A percentile compares a stretch with the other conserved stretches of the same genome.
Evolutionary conservation across 2,113 vertebrate genomes (phyloP).

Genomic region (Craseonycteris thonglongyai): DNA sequence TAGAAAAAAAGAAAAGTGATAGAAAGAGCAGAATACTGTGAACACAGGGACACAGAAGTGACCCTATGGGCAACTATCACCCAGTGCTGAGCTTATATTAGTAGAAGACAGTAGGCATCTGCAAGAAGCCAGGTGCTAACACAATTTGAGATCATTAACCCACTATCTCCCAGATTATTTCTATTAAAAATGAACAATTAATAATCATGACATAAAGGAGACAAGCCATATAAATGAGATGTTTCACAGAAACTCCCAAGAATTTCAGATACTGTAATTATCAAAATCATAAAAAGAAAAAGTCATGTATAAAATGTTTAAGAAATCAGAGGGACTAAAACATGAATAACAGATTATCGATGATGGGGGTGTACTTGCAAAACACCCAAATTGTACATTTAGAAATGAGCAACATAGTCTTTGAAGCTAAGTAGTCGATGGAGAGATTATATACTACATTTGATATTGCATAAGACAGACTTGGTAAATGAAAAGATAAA

Average conservation of each 20-base stretch:
- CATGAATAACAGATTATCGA: neutral
- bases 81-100: rapidly evolving
- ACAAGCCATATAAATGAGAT: neutral
- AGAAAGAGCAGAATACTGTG: neutral
- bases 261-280: neutral
- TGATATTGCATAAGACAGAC: neutral
- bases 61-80: rapidly evolving
- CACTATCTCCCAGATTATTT: neutral
- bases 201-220: neutral
- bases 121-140: neutral
- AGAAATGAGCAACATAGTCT: neutral
- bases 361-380: neutral
- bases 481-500: neutral
- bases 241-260: neutral
- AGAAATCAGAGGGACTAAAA: neutral
- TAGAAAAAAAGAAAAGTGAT: neutral
- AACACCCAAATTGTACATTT: neutral
- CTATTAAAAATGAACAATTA: neutral
- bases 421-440: neutral
- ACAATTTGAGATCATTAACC: neutral
- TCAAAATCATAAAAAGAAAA: neutral
- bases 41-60: neutral
- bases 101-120: rapidly evolving
- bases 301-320: neutral
- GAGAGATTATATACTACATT: neutral